These are phyloP conservation scores for Thymelicus sylvestris DNA, from an alignment of 2,888 invertebrate genomes.

Conservation along the genomic window DNA sequence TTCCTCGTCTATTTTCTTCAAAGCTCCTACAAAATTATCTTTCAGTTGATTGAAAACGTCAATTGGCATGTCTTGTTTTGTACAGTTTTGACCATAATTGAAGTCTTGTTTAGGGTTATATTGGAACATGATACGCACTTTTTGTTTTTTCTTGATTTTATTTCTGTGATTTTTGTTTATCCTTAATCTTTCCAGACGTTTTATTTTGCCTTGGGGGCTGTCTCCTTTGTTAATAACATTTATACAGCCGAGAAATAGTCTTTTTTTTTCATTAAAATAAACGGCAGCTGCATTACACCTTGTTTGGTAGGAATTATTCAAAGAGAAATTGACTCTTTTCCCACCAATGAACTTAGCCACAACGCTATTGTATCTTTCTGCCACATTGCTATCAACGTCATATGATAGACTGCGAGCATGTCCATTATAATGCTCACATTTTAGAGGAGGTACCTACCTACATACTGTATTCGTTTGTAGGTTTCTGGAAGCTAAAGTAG, in stretches of 20 bases:
- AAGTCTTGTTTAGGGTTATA: conserved; percentile 1
- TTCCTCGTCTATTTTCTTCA: conserved; percentile 23
- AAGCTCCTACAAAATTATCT: conserved; percentile 18
- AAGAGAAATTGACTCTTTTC: conserved; percentile 30
- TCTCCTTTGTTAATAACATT: conserved; percentile 8
- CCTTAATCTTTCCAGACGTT: conserved; percentile 8
- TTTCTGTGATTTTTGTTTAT: conserved; percentile 6
- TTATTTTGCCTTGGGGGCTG: conserved; percentile 8
- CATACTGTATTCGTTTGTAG: too few species aligned
- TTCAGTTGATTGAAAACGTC: conserved; percentile 1
- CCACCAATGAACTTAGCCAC: conserved; percentile 34
- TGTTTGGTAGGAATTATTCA: conserved; percentile 16
- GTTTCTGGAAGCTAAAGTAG: too few species aligned
- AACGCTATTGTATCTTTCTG: conserved; percentile 1
- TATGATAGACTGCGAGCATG: conserved; percentile 11
- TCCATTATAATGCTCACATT: neutral
- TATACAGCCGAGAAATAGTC: conserved; percentile 19
- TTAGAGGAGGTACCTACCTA: neutral
- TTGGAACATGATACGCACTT: conserved; percentile 1
- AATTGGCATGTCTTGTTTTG: conserved; percentile 20
- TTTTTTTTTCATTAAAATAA: conserved; percentile 26
- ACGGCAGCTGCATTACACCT: conserved; percentile 34
- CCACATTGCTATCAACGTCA: conserved; percentile 11
- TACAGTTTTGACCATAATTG: conserved; percentile 18
- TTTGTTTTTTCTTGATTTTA: conserved; percentile 1